phyloP scores from a whole-genome alignment of 1,140 invertebrate species.

The Maniola jurtina region DNA sequence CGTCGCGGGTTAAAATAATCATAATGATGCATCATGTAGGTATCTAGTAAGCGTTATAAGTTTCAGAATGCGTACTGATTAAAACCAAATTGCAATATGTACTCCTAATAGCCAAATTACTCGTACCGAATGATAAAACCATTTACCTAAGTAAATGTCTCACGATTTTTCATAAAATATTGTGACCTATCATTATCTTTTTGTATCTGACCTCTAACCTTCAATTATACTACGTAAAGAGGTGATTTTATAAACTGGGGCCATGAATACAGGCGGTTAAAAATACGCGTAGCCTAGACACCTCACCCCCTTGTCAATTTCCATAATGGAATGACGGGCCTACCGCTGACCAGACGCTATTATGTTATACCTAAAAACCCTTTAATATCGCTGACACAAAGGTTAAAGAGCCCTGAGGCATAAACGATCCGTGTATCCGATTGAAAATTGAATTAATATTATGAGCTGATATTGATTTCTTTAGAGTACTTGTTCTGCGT shows the following conservation, averaged over 20 bases:
- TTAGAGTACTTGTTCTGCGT: not conserved
- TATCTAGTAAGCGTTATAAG: too few species aligned
- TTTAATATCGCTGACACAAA: slow-evolving; percentile 35
- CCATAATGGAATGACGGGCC: slow-evolving; percentile 53
- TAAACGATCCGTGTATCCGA: slow-evolving; percentile 23
- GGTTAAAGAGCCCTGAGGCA: slow-evolving; percentile 28
- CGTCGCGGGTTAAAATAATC: too few species aligned
- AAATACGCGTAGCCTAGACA: slow-evolving; percentile 29
- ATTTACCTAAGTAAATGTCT: too few species aligned
- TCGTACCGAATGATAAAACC: too few species aligned
- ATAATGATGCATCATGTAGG: too few species aligned
- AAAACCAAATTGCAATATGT: too few species aligned
- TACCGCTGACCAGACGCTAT: slow-evolving; percentile 55
- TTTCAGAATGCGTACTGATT: too few species aligned
- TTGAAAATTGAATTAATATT: slow-evolving; percentile 24
- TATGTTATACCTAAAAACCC: slow-evolving; percentile 31
- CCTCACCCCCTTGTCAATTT: slow-evolving; percentile 56
- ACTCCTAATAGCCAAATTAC: too few species aligned
- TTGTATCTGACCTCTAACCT: too few species aligned
- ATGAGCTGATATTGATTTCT: not conserved
- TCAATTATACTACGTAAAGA: too few species aligned
- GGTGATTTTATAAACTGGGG: slow-evolving; percentile 22
- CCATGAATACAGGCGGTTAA: slow-evolving; percentile 11
- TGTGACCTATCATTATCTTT: too few species aligned
- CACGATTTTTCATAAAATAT: too few species aligned